Evolutionary conservation across 2,888 invertebrate genomes (phyloP).

Genomic region (Thereva nobilitata): DNA sequence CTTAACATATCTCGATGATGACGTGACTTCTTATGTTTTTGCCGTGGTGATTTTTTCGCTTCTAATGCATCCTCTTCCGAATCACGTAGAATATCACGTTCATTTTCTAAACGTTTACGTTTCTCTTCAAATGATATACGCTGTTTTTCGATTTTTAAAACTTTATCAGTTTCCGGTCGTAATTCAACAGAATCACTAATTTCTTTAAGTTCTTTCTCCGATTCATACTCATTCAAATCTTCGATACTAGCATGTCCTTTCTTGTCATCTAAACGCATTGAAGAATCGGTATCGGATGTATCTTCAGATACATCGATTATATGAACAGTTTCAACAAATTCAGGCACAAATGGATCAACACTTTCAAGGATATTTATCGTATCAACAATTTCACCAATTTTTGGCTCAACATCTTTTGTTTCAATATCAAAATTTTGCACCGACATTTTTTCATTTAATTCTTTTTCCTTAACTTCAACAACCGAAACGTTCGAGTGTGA

Average conservation of each 20-base stretch:
- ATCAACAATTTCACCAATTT: slow-evolving; percentile 58
- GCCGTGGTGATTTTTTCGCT: slow-evolving; percentile 12
- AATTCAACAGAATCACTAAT: slow-evolving; percentile 39
- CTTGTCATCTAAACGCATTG: slow-evolving; percentile 48
- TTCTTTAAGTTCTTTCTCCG: slow-evolving; percentile 41
- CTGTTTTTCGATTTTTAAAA: slow-evolving; percentile 54
- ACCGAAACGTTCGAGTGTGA: slow-evolving; percentile 59
- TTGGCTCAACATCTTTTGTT: slow-evolving; percentile 37
- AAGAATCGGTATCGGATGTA: slow-evolving; percentile 58
- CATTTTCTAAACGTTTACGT: slow-evolving; percentile 54
- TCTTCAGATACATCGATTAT: slow-evolving; percentile 62
- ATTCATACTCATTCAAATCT: slow-evolving; percentile 39
- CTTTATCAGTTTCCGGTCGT: slow-evolving; percentile 47
- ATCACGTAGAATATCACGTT: slow-evolving; percentile 55
- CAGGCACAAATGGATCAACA: slow-evolving; percentile 62
- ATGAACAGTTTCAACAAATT: slow-evolving; percentile 62
- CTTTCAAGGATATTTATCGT: slow-evolving; percentile 62
- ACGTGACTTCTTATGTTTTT: slow-evolving; percentile 38
- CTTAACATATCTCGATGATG: slow-evolving; percentile 6
- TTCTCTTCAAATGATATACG: slow-evolving; percentile 58
- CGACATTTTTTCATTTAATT: slow-evolving; percentile 68
- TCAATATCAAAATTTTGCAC: slow-evolving; percentile 51
- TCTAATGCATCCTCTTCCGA: slow-evolving; percentile 51
- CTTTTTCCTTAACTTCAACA: slow-evolving; percentile 71
- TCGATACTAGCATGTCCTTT: slow-evolving; percentile 41